Conservation (phyloP, 2,888 invertebrate species). For the Pharmacophagus antenor region DNA sequence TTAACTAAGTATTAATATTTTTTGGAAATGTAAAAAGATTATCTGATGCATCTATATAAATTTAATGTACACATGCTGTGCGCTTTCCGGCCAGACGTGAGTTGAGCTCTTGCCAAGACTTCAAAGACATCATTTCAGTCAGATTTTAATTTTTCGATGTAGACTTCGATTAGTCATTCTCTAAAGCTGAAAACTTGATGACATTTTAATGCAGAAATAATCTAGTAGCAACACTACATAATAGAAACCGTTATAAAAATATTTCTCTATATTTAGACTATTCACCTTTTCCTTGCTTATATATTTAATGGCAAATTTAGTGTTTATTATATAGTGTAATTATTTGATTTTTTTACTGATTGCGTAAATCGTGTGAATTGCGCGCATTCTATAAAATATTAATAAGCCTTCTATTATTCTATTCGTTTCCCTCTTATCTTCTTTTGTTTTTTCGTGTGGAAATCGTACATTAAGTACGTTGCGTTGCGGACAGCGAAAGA, state of each 20-base stretch:
- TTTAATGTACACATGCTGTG: slow-evolving; percentile 20
- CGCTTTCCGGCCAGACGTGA: slow-evolving; percentile 26
- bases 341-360: no score
- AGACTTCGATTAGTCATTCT: slow-evolving; percentile 21
- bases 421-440: no score
- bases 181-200: slow-evolving; percentile 7
- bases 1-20: slow-evolving; percentile 18
- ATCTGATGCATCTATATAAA: slow-evolving; percentile 26
- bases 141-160: slow-evolving; percentile 28
- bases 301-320: neutral
- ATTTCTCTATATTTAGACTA: neutral
- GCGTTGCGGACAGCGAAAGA: no score
- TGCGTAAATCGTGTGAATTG: no score
- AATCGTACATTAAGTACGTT: no score
- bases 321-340: no score
- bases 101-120: slow-evolving; percentile 26
- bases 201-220: slow-evolving; percentile 1
- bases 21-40: slow-evolving; percentile 16
- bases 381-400: no score
- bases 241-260: neutral
- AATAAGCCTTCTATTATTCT: no score
- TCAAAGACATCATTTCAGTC: slow-evolving; percentile 27
- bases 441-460: no score
- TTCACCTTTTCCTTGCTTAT: neutral
- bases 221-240: neutral